Conservation (phyloP, 1,140 invertebrate species). For the Hydropsyche tenuis region DNA sequence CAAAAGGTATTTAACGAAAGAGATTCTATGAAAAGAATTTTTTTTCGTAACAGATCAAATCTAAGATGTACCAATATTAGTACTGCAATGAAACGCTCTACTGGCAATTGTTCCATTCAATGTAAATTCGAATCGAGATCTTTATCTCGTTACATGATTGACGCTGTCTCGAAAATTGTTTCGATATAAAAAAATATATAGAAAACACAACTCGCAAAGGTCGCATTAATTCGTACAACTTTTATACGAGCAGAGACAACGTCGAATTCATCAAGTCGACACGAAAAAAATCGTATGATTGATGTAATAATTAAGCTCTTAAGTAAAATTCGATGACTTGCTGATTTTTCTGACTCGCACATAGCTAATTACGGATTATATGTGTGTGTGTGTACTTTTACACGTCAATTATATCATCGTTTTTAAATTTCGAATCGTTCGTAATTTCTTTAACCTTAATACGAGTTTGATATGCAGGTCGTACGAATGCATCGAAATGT, state of each 20-base stretch:
- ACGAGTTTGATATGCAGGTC: neutral
- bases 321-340: constrained; percentile 18
- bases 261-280: neutral
- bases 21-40: no score
- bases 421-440: neutral
- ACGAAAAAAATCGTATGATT: constrained; percentile 18
- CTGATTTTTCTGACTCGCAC: neutral
- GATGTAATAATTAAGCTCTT: constrained; percentile 21
- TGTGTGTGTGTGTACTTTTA: neutral
- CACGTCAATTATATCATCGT: neutral
- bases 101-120: constrained; percentile 13
- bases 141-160: constrained; percentile 10
- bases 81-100: neutral
- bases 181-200: neutral
- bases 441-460: constrained; percentile 19
- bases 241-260: no score
- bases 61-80: no score
- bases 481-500: neutral
- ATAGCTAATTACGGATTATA: neutral
- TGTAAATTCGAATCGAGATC: constrained; percentile 21
- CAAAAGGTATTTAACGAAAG: no score
- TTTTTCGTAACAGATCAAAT: no score
- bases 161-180: constrained; percentile 19
- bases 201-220: neutral
- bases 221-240: no score